Base-by-base conservation (phyloP, 2,797 vertebrate genomes). In the Aulostomus chinensis region DNA sequence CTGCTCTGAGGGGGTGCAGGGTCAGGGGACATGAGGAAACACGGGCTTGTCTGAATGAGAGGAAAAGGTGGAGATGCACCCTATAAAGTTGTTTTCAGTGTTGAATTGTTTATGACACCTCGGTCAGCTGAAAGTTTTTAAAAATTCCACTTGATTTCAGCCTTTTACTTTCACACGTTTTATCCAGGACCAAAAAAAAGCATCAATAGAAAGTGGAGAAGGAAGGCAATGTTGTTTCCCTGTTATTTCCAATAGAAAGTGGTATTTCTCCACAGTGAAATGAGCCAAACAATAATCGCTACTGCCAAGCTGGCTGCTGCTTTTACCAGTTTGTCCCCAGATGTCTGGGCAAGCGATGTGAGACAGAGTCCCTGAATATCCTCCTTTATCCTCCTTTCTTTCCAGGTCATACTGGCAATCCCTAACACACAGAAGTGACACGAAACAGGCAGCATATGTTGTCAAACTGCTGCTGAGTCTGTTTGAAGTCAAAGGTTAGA, bases 401-500 rank as follows among this genome's bases (percentile, higher is more conserved):
- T 66, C 59, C 68, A 78, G 75, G 63, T 77, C 69, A 40, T 55
- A 24, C 36, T 48, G 46, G 52, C 78, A 46, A 42, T 55, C 61
- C 58, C 40, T 30, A 30, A 63, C 40, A 58, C n/a, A 38, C 40
- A 58, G 37, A 74, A 58, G 34, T 3, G 28, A 24, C 20, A 39
- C 7, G n/a, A n/a, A n/a, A n/a, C 54, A 58, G 32, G 46, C 59
- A 32, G 58, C 67, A 69, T 29, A 58, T 79, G 64, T 34, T 28
- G 73, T 63, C 49, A 42, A 59, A 60, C 45, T 72, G 38, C 45
- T 55, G 78, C 54, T 32, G 43, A 66, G 58, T 48, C 62, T 66
- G 66, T 42, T 58, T 65, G 59, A 77, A 83, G 86, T 89, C 88
- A 91, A 86, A 88, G 89, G 87, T 92, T 89, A 90, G 84, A 85